Conservation (phyloP, 1,140 invertebrate genomes). For the Brachionus paranguensis region DNA sequence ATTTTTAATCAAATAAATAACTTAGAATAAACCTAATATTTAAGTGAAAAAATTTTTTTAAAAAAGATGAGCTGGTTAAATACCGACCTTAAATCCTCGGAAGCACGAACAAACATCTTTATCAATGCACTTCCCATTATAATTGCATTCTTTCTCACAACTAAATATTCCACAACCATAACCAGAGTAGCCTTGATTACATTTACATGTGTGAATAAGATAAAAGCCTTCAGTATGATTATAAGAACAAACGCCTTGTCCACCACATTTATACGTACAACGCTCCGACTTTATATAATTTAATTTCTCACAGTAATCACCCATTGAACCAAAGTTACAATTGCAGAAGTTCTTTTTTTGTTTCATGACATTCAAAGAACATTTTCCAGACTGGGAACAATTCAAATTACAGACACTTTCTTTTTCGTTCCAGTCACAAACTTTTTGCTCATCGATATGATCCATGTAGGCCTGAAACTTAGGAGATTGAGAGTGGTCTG, state of each 20-base stretch:
- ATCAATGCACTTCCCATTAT: not conserved
- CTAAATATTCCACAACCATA: slow-evolving; percentile 12
- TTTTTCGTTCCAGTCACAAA: not conserved
- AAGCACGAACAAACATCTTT: not conserved
- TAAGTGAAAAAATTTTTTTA: too few relatives aligned
- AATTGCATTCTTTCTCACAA: not conserved
- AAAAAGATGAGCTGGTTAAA: too few relatives aligned
- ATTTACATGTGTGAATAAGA: not conserved
- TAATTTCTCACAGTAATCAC: not conserved
- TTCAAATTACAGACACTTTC: not conserved
- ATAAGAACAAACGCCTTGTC: not conserved
- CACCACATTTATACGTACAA: not conserved
- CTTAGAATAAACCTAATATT: too few relatives aligned
- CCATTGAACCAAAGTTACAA: not conserved
- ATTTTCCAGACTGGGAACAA: not conserved
- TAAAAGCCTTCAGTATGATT: slow-evolving; percentile 31
- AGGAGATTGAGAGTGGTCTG: not conserved
- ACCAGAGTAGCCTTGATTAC: not conserved
- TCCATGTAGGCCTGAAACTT: slow-evolving; percentile 7
- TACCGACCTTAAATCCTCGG: not conserved
- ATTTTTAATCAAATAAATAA: too few relatives aligned
- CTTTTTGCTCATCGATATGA: not conserved
- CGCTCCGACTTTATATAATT: not conserved
- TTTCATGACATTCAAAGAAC: not conserved
- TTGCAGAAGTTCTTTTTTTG: not conserved